Conservation (phyloP, 2,113 vertebrate species). For the Pteropus alecto region DNA sequence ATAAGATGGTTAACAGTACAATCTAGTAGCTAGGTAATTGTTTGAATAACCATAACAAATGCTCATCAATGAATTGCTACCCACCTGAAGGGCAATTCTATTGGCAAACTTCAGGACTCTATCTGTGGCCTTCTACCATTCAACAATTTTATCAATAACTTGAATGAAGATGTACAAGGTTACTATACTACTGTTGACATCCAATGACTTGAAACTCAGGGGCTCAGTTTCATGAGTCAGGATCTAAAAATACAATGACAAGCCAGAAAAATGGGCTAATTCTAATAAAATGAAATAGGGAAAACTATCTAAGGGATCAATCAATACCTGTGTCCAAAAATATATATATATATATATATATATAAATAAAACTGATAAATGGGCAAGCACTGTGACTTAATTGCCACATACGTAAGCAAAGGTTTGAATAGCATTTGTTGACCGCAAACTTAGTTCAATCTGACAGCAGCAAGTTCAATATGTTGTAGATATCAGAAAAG, state of each 20-base stretch:
- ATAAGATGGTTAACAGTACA: background rate
- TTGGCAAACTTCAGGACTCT: background rate
- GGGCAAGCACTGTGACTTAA: background rate
- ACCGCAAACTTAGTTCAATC: background rate
- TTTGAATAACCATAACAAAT: background rate
- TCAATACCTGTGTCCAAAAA: background rate
- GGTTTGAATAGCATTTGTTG: background rate
- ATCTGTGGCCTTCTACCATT: background rate
- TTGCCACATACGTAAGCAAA: background rate
- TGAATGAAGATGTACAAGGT: background rate
- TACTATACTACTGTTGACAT: background rate
- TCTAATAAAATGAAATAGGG: constrained; percentile 1
- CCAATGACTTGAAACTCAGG: background rate
- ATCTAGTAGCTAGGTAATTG: background rate
- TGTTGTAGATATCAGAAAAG: background rate
- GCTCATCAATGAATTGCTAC: background rate
- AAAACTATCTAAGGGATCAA: background rate
- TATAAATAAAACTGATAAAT: background rate
- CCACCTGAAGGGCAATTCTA: background rate
- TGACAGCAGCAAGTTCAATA: background rate
- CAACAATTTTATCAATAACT: background rate
- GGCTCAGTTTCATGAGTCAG: background rate
- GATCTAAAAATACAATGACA: background rate
- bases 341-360: background rate
- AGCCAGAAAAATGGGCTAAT: background rate